Percentiles rank a stretch among this genome's conserved stretches.
Evolutionary conservation across 35 echinoderm and acorn worm species (phyloP).

Genomic region (Stichopus chloronotus): DNA sequence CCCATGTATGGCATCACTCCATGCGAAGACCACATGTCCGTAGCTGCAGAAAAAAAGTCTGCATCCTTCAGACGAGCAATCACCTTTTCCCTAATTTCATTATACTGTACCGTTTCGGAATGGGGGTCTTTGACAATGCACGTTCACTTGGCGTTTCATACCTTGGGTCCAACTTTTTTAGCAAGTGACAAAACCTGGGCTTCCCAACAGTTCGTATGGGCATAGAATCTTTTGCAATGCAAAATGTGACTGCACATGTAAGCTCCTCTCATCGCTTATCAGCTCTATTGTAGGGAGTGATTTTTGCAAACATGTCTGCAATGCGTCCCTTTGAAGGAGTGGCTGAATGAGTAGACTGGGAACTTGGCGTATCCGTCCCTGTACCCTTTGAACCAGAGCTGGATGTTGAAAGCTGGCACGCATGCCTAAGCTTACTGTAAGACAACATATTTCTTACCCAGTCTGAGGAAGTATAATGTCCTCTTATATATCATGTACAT

Average conservation of each 20-base stretch:
- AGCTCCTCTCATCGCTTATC: background rate
- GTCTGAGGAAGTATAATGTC: background rate
- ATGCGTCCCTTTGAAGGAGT: too few relatives aligned
- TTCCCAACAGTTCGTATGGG: constrained; percentile 7
- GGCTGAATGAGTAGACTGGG: too few relatives aligned
- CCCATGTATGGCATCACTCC: constrained; percentile 19
- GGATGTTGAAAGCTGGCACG: background rate
- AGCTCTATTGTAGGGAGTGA: background rate
- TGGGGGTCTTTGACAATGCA: background rate
- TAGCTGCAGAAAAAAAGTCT: background rate
- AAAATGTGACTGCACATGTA: background rate
- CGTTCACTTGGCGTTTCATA: too few relatives aligned
- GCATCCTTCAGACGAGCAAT: background rate
- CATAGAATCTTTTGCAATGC: too few relatives aligned
- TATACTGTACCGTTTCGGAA: background rate
- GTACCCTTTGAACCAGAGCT: too few relatives aligned
- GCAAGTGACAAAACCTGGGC: background rate
- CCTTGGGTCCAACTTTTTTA: constrained; percentile 2
- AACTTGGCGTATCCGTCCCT: too few relatives aligned
- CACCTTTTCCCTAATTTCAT: constrained; percentile 8
- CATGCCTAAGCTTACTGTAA: too few relatives aligned
- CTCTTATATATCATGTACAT: background rate
- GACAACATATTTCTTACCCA: background rate
- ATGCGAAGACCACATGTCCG: constrained; percentile 51
- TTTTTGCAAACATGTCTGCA: too few relatives aligned